Percentiles rank a stretch among this genome's conserved stretches.
Evolutionary conservation across 2,888 invertebrate species (phyloP).

Genomic region (Mesochorus sp.): DNA sequence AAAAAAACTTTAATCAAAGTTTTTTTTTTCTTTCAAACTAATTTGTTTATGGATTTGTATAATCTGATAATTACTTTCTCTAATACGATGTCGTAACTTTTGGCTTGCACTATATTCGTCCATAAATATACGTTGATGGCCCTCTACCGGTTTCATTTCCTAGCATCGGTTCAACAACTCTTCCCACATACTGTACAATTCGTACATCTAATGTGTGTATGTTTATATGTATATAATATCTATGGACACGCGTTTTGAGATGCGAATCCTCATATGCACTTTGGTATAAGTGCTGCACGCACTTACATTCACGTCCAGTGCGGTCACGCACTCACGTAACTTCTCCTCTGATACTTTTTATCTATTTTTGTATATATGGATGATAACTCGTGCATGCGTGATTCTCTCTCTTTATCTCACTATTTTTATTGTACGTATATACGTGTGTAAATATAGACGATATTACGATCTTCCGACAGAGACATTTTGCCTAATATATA

Average conservation of each 20-base stretch:
- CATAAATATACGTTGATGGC: neutral
- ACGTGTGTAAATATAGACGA: neutral
- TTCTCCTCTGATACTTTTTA: constrained; percentile 11
- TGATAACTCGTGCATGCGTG: constrained; percentile 6
- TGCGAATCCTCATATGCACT: constrained; percentile 4
- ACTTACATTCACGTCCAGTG: constrained; percentile 28
- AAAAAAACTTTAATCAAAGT: too few relatives aligned
- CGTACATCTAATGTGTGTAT: too few relatives aligned
- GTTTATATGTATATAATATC: neutral
- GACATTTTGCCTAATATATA: constrained; percentile 2
- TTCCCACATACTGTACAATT: neutral
- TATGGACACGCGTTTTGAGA: neutral
- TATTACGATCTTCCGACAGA: constrained; percentile 33
- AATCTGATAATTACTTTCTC: too few relatives aligned
- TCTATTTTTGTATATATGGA: neutral
- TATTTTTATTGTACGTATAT: neutral
- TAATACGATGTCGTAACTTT: too few relatives aligned
- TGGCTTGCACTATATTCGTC: neutral
- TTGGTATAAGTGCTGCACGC: constrained; percentile 24
- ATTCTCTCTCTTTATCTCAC: too few relatives aligned
- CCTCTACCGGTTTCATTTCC: neutral
- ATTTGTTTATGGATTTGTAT: too few relatives aligned
- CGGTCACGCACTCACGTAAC: constrained; percentile 53
- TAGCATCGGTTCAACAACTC: constrained; percentile 10
- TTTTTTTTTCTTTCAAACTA: too few relatives aligned